Conservation (phyloP, 2,888 invertebrate species). For the Hybos culiciformis region DNA sequence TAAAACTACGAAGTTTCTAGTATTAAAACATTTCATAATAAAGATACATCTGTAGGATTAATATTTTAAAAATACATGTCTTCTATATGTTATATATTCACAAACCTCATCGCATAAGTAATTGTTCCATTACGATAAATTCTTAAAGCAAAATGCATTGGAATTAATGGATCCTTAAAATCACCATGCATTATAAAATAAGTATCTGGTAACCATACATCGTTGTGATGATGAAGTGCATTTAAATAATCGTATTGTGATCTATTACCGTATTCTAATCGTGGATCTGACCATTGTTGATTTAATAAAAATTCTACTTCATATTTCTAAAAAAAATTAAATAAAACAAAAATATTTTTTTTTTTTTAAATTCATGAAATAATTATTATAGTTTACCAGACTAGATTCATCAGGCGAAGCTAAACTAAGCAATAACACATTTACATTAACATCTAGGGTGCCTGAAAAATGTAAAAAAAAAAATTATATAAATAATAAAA, state of each 20-base stretch:
- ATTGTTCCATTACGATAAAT: slow-evolving; percentile 89
- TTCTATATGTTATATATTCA: slow-evolving; percentile 12
- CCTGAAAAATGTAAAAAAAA: slow-evolving; percentile 44
- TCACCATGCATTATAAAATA: slow-evolving; percentile 96
- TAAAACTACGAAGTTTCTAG: no score
- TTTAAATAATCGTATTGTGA: slow-evolving; percentile 79
- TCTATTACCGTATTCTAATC: slow-evolving; percentile 76
- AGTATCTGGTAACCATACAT: slow-evolving; percentile 88
- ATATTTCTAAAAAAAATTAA: slow-evolving; percentile 58
- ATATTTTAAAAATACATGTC: no score
- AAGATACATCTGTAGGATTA: no score
- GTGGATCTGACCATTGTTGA: slow-evolving; percentile 87
- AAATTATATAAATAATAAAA: not conserved
- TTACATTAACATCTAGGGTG: slow-evolving; percentile 84
- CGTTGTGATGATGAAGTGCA: slow-evolving; percentile 83
- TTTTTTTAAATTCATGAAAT: no score
- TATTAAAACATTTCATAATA: no score
- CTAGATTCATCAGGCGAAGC: slow-evolving; percentile 94
- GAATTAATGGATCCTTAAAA: slow-evolving; percentile 86
- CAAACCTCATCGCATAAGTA: slow-evolving; percentile 80
- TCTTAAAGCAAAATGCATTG: slow-evolving; percentile 83
- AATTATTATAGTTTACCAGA: slow-evolving; percentile 69
- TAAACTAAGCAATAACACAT: slow-evolving; percentile 82
- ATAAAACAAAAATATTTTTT: not conserved
- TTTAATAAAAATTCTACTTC: slow-evolving; percentile 89